Conservation (phyloP, 2,888 invertebrate genomes). For the Callyntrura guangdongensis region DNA sequence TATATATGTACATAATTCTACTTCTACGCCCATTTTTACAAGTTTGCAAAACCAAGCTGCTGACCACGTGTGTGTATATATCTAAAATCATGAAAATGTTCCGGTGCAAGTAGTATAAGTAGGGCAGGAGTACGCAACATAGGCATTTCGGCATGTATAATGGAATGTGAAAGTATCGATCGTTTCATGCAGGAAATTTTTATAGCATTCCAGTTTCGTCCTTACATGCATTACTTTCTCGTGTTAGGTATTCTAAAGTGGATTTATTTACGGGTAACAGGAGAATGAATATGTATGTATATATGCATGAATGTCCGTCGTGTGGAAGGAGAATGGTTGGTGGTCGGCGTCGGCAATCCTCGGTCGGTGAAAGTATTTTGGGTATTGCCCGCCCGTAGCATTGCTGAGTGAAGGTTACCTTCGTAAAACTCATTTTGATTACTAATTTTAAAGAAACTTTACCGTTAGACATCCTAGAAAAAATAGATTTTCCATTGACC, state of each 20-base stretch:
- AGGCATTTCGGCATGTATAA: slow-evolving; percentile 25
- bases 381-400: slow-evolving; percentile 63
- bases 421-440: not conserved
- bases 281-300: slow-evolving; percentile 49
- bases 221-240: slow-evolving; percentile 49
- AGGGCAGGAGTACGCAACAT: slow-evolving; percentile 52
- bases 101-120: slow-evolving; percentile 64
- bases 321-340: slow-evolving; percentile 2
- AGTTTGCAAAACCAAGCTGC: not conserved
- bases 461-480: no score
- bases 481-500: not conserved
- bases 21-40: slow-evolving; percentile 54
- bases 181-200: slow-evolving; percentile 69
- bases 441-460: no score
- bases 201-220: slow-evolving; percentile 38
- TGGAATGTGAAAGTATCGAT: slow-evolving; percentile 68
- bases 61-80: slow-evolving; percentile 75
- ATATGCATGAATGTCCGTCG: not conserved
- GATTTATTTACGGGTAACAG: not conserved
- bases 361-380: slow-evolving; percentile 64
- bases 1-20: not conserved
- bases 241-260: slow-evolving; percentile 25
- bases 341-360: slow-evolving; percentile 71
- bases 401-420: slow-evolving; percentile 38
- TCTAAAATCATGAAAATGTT: slow-evolving; percentile 3